phyloP scores from a whole-genome alignment of 2,797 vertebrate species.

The Acanthurus tractus region DNA sequence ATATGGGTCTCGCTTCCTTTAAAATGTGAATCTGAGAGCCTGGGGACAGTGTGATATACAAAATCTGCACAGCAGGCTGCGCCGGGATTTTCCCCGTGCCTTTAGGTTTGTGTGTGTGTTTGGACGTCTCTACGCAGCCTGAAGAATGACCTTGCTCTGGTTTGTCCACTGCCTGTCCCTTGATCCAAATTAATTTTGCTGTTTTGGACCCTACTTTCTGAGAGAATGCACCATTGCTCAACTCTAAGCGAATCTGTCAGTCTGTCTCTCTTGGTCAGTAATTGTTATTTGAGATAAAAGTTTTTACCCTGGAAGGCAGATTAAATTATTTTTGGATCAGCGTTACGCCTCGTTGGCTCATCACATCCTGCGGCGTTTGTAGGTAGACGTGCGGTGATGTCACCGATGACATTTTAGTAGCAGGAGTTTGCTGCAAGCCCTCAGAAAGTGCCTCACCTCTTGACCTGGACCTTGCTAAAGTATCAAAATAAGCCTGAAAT shows the following conservation, averaged over 20 bases:
- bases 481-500: constrained; percentile 34
- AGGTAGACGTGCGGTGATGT: constrained; percentile 68
- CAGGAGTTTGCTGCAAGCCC: background rate
- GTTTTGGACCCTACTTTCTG: constrained; percentile 55
- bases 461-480: constrained; percentile 36
- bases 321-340: constrained; percentile 65
- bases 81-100: constrained; percentile 27
- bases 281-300: constrained; percentile 75
- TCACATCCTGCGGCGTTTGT: constrained; percentile 51
- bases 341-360: constrained; percentile 57
- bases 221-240: constrained; percentile 31
- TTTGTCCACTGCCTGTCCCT: constrained; percentile 52
- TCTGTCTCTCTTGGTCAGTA: constrained; percentile 79
- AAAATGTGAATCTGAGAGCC: constrained; percentile 15
- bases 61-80: constrained; percentile 3
- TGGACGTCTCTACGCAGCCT: constrained; percentile 17
- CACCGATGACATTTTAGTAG: constrained; percentile 69
- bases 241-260: constrained; percentile 72
- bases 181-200: constrained; percentile 69
- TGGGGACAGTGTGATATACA: constrained; percentile 7
- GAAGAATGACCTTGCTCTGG: constrained; percentile 57
- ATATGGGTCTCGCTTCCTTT: background rate
- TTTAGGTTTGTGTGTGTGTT: constrained; percentile 28
- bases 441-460: constrained; percentile 48
- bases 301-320: constrained; percentile 65